Base-by-base conservation (phyloP, 2,797 vertebrate species). In the Acomys russatus region DNA sequence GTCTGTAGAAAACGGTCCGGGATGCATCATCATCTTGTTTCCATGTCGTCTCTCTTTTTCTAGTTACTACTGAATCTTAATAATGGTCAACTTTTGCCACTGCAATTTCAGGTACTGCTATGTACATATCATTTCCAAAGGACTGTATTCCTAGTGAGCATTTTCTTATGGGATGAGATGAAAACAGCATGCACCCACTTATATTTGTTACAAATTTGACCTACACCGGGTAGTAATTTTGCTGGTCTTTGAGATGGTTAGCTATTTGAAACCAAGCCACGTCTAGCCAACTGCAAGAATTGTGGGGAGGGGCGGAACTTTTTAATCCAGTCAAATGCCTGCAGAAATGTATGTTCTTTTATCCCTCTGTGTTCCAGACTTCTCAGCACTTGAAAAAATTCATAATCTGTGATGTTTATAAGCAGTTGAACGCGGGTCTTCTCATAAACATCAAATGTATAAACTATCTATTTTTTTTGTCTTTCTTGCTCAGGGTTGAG, bases 51-150 rank as follows among this genome's bases (percentile, higher is more conserved):
- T 97, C 96, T 90, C n/a, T 25, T 96, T 95, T 94, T 89, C 77
- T 64, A 98, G 97, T 56, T 98, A 94, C 97, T 95, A 84, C 88
- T 97, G 80, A 96, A 94, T 82, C 97, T 98, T 88, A 96, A 96
- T 44, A 97, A 97, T 89, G 97, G 91, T 71, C 92, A 88, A 1
- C 94, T 98, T 94, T 87, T 94, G 59, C 94, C 95, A 74, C 90
- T 96, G 7, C 90, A 80, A 25, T 38, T 97, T 22, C 97, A 97
- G 98, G 96, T 98, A 97, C 14, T 14, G 54, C 25, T 10, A 68
- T 6, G 2, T 73, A 51, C 28, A 38, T 18, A 7, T 91, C 68
- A 73, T 68, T 92, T 96, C 63, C 88, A 70, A 25, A 8, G 49
- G 17, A 63, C 84, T 7, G 14, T 64, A 68, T 93, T 73, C 59